Base-by-base conservation (phyloP, 2,113 vertebrate genomes). In the Barbus barbus region DNA sequence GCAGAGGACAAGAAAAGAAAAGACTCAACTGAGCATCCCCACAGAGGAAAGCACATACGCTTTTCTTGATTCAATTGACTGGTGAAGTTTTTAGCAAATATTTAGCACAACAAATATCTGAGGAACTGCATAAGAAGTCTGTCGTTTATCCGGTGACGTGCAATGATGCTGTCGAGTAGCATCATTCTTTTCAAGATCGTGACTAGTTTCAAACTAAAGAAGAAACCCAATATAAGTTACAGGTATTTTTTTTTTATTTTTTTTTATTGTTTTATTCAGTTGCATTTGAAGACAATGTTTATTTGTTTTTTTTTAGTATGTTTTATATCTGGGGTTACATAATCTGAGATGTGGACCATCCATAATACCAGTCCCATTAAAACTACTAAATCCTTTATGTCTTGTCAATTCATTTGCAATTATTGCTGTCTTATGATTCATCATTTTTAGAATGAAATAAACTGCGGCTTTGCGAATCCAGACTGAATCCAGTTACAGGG, bases 361-460 rank as follows among this genome's bases (percentile, higher is more conserved):
- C 13, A 44, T 63, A 63, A 41, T 38, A 61, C 6, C 77, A 7
- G 36, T 44, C 58, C n/a, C 33, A 79, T 44, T 79, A 79, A 79
- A 79, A 26, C 33, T 28, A 44, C 38, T 63, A 44, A 61, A 79
- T 60, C n/a, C 56, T 58, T 28, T 72, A 3, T 14, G 1, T 14
- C 8, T 56, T 53, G 4, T 78, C 12, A 60, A n/a, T 73, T 73
- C 12, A 26, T 44, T 78, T 38, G 33, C 0, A 36, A 12, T 1
- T n/a, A 13, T 56, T 22, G 18, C 1, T 14, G 1, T 36, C n/a
- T 41, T 41, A 11, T 41, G 38, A 9, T 41, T 41, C n/a, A n/a
- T n/a, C n/a, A n/a, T n/a, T n/a, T n/a, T n/a, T n/a, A n/a, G n/a
- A n/a, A n/a, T n/a, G n/a, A n/a, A n/a, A n/a, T n/a, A n/a, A n/a